Conservation (phyloP, 2,888 invertebrate genomes). For the Troides helena region DNA sequence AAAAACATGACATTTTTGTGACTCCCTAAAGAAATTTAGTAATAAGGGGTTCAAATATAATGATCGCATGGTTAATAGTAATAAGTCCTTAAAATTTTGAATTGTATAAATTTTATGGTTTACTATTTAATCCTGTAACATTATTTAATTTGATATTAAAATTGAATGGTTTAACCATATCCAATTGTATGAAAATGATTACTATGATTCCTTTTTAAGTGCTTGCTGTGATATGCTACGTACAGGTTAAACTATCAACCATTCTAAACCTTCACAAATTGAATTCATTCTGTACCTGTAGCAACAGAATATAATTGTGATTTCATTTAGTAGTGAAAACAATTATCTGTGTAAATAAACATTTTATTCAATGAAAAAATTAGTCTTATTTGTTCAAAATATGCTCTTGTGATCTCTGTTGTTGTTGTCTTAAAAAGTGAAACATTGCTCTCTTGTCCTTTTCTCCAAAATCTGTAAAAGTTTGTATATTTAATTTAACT, state of each 20-base stretch:
- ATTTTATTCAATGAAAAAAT: constrained; percentile 32
- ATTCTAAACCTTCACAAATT: constrained; percentile 14
- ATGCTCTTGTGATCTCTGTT: neutral
- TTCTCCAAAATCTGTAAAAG: neutral
- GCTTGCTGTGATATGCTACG: constrained; percentile 46
- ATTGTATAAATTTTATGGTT: neutral
- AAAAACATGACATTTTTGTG: neutral
- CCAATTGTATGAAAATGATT: neutral
- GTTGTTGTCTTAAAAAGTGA: neutral
- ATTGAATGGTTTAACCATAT: neutral
- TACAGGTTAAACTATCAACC: constrained; percentile 36
- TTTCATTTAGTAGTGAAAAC: constrained; percentile 36
- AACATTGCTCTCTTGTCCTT: neutral
- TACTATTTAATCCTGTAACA: neutral
- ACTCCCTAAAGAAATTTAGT: neutral
- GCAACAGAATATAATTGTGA: constrained; percentile 39
- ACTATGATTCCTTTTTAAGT: constrained; percentile 34
- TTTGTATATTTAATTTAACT: neutral
- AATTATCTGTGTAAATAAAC: constrained; percentile 38
- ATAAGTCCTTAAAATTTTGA: neutral
- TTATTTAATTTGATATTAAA: neutral
- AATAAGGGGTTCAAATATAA: neutral
- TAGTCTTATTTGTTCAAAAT: neutral
- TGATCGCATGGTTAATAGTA: neutral
- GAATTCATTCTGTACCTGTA: constrained; percentile 33